Percentiles rank a stretch among this genome's conserved stretches.
Evolutionary conservation across 2,888 invertebrate genomes (phyloP).

Genomic region (Thymelicus sylvestris): DNA sequence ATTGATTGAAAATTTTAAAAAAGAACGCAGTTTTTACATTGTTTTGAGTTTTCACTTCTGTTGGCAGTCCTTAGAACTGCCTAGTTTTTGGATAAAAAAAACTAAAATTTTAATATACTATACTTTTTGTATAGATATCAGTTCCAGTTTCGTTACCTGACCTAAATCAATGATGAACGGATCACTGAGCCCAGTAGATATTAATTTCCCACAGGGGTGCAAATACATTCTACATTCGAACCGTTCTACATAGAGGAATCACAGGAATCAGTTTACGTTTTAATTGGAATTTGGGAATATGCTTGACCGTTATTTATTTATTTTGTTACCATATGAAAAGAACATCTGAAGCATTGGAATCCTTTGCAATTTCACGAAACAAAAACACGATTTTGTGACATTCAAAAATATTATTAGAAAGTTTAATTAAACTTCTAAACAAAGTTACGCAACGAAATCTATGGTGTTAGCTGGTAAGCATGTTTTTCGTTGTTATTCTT

Average conservation of each 20-base stretch:
- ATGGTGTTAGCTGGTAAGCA: no score
- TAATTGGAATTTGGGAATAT: constrained; percentile 60
- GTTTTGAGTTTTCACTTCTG: no score
- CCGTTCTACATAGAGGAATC: constrained; percentile 59
- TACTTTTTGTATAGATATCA: constrained; percentile 43
- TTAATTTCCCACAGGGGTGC: constrained; percentile 69
- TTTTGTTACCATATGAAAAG: not conserved
- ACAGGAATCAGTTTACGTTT: constrained; percentile 54
- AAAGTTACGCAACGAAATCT: no score
- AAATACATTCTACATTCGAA: constrained; percentile 68
- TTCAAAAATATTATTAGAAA: no score
- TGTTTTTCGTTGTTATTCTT: no score
- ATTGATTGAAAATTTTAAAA: no score
- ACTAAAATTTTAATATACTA: no score
- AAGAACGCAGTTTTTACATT: no score
- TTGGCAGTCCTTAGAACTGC: no score
- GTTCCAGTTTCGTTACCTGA: constrained; percentile 51
- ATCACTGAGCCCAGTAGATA: constrained; percentile 57
- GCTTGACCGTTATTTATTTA: not conserved
- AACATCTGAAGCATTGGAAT: not conserved
- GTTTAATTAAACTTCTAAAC: no score
- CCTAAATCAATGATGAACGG: constrained; percentile 55
- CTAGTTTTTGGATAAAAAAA: no score
- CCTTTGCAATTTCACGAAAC: no score
- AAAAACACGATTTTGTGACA: not conserved